Evolutionary conservation across 2,113 vertebrate genomes (phyloP).

Genomic region (Eretmochelys imbricata): DNA sequence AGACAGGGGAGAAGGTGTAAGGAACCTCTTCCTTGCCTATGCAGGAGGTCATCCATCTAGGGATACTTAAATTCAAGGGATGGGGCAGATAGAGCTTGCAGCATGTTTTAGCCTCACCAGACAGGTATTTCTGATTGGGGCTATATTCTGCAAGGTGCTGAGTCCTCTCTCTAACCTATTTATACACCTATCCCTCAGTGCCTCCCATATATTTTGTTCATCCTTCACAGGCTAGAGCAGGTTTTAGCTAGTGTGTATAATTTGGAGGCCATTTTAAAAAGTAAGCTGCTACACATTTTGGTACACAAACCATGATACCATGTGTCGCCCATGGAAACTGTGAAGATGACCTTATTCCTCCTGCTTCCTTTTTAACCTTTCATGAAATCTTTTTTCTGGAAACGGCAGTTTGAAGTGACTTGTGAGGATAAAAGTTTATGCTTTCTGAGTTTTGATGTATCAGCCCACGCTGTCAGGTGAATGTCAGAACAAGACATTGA

Average conservation of each 20-base stretch:
- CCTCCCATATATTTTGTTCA: not conserved
- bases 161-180: not conserved
- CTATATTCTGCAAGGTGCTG: not conserved
- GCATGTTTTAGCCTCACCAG: not conserved
- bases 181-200: not conserved
- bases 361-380: not conserved
- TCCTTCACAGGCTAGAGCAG: fast-evolving
- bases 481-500: not conserved
- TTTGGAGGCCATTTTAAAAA: not conserved
- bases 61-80: not conserved
- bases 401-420: not conserved
- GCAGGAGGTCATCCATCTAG: too few relatives aligned
- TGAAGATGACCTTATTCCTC: not conserved
- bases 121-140: not conserved
- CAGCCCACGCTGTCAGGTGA: not conserved
- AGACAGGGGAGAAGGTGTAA: too few relatives aligned
- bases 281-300: not conserved
- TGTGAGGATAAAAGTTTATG: not conserved
- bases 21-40: too few relatives aligned
- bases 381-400: not conserved
- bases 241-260: not conserved
- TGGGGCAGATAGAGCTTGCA: not conserved
- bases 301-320: not conserved
- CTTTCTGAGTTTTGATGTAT: not conserved
- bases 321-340: not conserved